Conservation (phyloP, 2,888 invertebrate genomes). For the Keiferia lycopersicella region DNA sequence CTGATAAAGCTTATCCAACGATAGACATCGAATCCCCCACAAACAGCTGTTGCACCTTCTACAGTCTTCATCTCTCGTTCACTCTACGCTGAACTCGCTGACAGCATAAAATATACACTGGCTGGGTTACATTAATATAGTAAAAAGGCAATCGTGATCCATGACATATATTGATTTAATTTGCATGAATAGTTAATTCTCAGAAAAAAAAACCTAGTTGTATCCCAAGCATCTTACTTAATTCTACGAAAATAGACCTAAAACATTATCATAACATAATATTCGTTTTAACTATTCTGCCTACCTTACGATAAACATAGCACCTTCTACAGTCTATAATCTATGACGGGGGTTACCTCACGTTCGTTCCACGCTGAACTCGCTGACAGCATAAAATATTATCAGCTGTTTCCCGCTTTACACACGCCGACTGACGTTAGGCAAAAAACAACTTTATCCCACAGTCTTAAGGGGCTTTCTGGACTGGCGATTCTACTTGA, state of each 20-base stretch:
- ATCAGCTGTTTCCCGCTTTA: constrained; percentile 15
- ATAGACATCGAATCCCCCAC: too few species aligned
- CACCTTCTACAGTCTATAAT: neutral
- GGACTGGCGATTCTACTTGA: neutral
- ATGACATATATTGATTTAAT: too few species aligned
- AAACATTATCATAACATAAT: too few species aligned
- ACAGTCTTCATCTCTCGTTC: neutral
- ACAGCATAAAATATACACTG: constrained; percentile 24
- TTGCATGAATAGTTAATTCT: too few species aligned
- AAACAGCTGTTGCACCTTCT: neutral
- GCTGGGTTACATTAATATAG: neutral
- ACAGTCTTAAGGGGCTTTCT: neutral
- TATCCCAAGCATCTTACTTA: too few species aligned
- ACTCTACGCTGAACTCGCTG: neutral
- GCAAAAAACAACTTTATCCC: neutral
- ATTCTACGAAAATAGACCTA: too few species aligned
- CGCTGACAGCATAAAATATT: constrained; percentile 28
- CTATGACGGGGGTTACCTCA: constrained; percentile 12
- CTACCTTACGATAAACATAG: neutral
- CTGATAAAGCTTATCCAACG: too few species aligned
- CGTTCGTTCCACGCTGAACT: neutral
- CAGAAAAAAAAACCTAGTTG: too few species aligned
- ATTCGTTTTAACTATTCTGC: too few species aligned
- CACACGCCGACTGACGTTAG: neutral
- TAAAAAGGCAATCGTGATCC: too few species aligned